Evolutionary conservation across 1,140 invertebrate species (phyloP).

Genomic region (Aphaenogaster floridana): DNA sequence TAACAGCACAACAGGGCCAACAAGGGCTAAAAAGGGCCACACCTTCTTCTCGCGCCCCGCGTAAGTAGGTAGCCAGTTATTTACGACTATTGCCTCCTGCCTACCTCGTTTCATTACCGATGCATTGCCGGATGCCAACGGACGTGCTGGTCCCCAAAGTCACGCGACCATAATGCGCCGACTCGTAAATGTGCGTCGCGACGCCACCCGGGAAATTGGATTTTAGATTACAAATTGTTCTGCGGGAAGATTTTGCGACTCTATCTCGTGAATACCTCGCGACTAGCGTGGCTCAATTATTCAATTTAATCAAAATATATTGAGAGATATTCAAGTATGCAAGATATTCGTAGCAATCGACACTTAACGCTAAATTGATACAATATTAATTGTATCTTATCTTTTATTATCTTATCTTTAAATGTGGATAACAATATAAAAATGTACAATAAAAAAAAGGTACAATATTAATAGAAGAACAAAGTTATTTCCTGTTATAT

Average conservation of each 20-base stretch:
- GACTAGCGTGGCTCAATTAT: neutral
- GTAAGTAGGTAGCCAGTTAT: constrained; percentile 81
- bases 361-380: neutral
- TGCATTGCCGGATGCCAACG: constrained; percentile 75
- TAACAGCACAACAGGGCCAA: constrained; percentile 54
- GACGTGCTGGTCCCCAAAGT: constrained; percentile 76
- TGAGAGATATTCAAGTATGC: neutral
- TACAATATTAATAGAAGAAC: neutral
- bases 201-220: constrained; percentile 64
- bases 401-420: too few species aligned
- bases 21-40: constrained; percentile 77
- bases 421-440: too few species aligned
- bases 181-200: constrained; percentile 74
- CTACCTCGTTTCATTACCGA: constrained; percentile 78
- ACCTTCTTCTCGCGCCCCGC: constrained; percentile 65
- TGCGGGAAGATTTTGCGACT: neutral
- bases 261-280: constrained; percentile 1
- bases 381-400: too few species aligned
- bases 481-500: neutral
- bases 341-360: neutral
- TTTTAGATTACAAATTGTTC: constrained; percentile 64
- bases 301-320: neutral
- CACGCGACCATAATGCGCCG: constrained; percentile 75
- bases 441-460: too few species aligned
- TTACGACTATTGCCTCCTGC: constrained; percentile 80